Conservation (phyloP, 2,113 vertebrate genomes). For the Apteryx mantelli region DNA sequence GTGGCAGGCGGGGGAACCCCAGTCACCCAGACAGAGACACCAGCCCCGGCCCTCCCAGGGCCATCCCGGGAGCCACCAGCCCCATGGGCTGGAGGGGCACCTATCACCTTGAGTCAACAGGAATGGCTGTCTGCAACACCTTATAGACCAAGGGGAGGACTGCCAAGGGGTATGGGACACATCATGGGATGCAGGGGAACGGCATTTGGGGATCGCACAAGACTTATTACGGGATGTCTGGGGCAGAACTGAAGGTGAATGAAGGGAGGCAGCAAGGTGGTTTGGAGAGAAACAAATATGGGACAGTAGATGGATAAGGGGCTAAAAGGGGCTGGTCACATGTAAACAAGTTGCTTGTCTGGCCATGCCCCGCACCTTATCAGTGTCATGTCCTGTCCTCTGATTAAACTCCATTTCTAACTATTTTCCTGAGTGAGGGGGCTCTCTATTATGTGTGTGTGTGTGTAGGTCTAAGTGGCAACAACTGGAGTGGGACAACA, state of each 20-base stretch:
- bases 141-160: not conserved
- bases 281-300: not conserved
- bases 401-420: not conserved
- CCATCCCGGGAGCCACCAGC: not conserved
- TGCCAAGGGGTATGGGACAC: not conserved
- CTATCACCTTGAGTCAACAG: not conserved
- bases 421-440: not conserved
- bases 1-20: accelerated
- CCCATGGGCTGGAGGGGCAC: not conserved
- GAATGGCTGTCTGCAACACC: not conserved
- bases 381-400: not conserved
- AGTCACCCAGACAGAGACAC: not conserved
- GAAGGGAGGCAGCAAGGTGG: not conserved
- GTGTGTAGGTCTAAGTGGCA: not conserved
- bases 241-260: not conserved
- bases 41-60: not conserved
- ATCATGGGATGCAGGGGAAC: not conserved
- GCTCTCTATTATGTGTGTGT: not conserved
- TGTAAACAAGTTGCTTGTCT: not conserved
- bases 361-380: not conserved
- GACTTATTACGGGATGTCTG: not conserved
- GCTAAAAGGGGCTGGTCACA: not conserved
- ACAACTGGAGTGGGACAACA: not conserved
- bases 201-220: accelerated
- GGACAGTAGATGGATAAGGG: not conserved